A percentile compares a stretch with the other conserved stretches of the same genome.
Evolutionary conservation across 2,888 invertebrate species (phyloP).

Genomic region (Phyto melanocephala): DNA sequence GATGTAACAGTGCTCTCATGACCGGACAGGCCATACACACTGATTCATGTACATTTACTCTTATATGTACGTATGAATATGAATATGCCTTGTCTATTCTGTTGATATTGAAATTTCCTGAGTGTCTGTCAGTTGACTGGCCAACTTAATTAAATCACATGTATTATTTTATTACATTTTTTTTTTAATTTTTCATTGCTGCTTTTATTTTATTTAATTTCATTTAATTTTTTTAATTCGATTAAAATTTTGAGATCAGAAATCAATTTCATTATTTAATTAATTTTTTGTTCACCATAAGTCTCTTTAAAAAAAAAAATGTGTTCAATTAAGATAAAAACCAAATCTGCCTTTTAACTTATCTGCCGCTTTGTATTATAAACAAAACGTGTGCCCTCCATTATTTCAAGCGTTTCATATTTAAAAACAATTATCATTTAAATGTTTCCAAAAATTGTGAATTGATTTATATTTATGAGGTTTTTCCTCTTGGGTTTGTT

Average conservation of each 20-base stretch:
- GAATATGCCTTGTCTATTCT: neutral
- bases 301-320: conserved; percentile 31
- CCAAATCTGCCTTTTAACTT: neutral
- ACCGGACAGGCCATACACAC: neutral
- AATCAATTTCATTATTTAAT: conserved; percentile 55
- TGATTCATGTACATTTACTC: neutral
- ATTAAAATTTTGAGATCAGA: conserved; percentile 54
- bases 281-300: conserved; percentile 14
- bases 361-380: neutral
- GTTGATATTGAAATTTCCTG: conserved; percentile 56
- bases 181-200: neutral
- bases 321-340: conserved; percentile 51
- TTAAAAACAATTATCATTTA: conserved; percentile 25
- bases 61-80: no score
- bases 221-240: conserved; percentile 31
- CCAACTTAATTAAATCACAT: conserved; percentile 50
- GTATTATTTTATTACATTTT: conserved; percentile 30
- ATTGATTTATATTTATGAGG: neutral
- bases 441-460: neutral
- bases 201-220: conserved; percentile 36
- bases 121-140: conserved; percentile 49
- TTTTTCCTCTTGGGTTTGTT: neutral
- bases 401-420: neutral
- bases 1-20: neutral
- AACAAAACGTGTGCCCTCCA: neutral